Conservation (phyloP, 1,140 invertebrate species). For the Panagrolaimus sp. region DNA sequence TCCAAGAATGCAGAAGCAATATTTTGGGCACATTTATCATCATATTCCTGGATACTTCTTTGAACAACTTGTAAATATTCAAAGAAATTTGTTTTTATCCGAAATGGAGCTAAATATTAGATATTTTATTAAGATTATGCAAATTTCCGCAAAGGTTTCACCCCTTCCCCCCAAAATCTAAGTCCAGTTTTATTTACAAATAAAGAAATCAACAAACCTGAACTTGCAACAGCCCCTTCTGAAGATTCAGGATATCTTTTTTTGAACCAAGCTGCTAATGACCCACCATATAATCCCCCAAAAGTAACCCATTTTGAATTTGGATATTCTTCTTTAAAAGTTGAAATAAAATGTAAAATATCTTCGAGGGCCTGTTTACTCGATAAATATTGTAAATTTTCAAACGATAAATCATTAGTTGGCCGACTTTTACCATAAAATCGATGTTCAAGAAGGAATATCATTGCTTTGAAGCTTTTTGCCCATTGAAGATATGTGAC, state of each 20-base stretch:
- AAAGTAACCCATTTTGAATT: slow-evolving; percentile 77
- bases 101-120: no score
- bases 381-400: slow-evolving; percentile 43
- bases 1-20: no score
- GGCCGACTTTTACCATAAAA: slow-evolving; percentile 29
- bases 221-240: slow-evolving; percentile 70
- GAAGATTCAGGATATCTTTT: slow-evolving; percentile 83
- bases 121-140: no score
- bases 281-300: slow-evolving; percentile 77
- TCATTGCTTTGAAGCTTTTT: slow-evolving; percentile 21
- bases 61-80: no score
- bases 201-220: no score
- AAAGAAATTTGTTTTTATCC: no score
- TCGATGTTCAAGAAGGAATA: slow-evolving; percentile 25
- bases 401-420: slow-evolving; percentile 34
- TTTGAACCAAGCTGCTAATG: slow-evolving; percentile 78
- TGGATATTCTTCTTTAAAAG: slow-evolving; percentile 35
- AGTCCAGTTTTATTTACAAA: no score
- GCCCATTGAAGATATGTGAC: slow-evolving; percentile 1
- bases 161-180: no score
- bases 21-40: no score
- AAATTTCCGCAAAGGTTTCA: no score
- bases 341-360: slow-evolving; percentile 41
- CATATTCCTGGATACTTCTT: no score
- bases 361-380: slow-evolving; percentile 51